Percentiles rank a stretch among this genome's conserved stretches.
Conservation (phyloP, 2,113 vertebrate species). For the Grallaria varia region DNA sequence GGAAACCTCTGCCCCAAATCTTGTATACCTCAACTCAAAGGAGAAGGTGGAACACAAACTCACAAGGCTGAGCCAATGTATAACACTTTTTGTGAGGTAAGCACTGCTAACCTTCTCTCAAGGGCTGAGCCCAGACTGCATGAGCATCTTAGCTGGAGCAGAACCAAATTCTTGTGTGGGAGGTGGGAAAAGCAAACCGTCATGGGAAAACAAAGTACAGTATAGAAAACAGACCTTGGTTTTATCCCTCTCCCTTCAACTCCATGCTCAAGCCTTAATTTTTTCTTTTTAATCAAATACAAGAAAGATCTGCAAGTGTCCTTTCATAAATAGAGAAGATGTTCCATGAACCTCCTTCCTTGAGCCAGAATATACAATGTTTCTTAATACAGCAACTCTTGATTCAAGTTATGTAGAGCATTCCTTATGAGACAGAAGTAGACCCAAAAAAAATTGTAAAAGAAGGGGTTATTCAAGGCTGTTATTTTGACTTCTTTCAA, state of each 20-base stretch:
- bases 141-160: neutral
- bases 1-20: neutral
- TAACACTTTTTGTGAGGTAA: neutral
- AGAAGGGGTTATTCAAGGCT: neutral
- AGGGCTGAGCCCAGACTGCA: neutral
- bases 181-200: neutral
- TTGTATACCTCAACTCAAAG: neutral
- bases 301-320: neutral
- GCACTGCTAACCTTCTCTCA: neutral
- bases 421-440: neutral
- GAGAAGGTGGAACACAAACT: neutral
- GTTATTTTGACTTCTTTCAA: neutral
- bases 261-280: neutral
- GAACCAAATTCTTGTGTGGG: neutral
- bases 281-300: neutral
- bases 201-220: neutral
- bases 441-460: neutral
- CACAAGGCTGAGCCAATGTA: neutral
- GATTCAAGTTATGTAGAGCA: neutral
- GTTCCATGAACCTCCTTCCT: neutral
- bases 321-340: neutral
- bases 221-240: neutral
- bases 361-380: neutral
- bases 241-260: neutral
- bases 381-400: neutral